Evolutionary conservation across 1,140 invertebrate genomes (phyloP), one percentile per base, ranked within the genome.

Genomic region (Sipha flava): DNA sequence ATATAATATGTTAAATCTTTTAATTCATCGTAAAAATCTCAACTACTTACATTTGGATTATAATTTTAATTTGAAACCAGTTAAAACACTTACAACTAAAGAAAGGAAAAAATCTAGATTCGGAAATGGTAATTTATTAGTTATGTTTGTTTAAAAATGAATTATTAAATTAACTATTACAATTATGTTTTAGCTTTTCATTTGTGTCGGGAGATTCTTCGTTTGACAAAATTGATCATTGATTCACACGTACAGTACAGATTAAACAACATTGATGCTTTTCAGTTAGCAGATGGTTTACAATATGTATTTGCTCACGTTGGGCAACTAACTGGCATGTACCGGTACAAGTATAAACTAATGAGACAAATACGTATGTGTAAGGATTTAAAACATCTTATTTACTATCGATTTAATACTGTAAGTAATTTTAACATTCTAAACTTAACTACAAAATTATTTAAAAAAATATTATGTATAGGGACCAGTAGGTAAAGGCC

Each of bases 331-430:
- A 99, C 98, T 5, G 98, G 98, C 85, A 99, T 99, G 98, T 99
- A 99, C 87, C 89, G 98, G 59, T 99, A 99, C 88, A 99, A 99
- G 84, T 99, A 99, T 87, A 99, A 99, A 86, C 88, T 99, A 18
- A 99, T 99, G 98, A 91, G 96, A 84, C 98, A 99, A 88, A 99
- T 99, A 82, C 88, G 98, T 70, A 99, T 99, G 98, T 99, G 98
- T 88, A 99, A 99, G 86, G 98, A 99, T 88, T 88, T 99, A 81
- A 99, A 99, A 84, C 98, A 99, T 90, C 88, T 99, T 72, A 98
- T 99, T 80, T 99, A 99, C 86, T 99, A 99, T 87, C 90, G 98
- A 81, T 99, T 99, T 86, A 99, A 99, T 85, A 99, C 98, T 49
- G 95, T 95, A 86, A 90, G 89, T 86, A 80, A 79, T 80, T 79